These are phyloP conservation scores for Darwinula stevensoni DNA, from an alignment of 2,888 invertebrate species.

Conservation along the genomic window DNA sequence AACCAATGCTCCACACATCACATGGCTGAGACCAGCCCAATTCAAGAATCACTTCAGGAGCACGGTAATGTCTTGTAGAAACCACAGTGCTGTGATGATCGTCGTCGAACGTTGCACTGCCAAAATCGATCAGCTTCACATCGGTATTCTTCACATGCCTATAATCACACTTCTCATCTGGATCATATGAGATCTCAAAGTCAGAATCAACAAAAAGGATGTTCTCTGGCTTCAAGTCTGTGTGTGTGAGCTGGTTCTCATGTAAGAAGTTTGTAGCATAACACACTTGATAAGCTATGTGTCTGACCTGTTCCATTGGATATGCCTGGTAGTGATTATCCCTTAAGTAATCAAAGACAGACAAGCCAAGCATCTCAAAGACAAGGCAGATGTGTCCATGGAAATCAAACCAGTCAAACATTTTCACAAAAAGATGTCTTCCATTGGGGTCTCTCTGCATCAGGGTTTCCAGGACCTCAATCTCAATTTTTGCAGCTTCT, in stretches of 20 bases:
- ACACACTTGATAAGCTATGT: constrained; percentile 22
- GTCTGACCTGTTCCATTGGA: constrained; percentile 23
- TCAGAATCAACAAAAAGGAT: constrained; percentile 22
- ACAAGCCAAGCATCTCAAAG: constrained; percentile 19
- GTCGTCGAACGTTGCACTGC: constrained; percentile 22
- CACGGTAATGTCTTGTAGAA: constrained; percentile 25
- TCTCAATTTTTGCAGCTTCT: constrained; percentile 25
- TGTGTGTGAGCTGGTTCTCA: constrained; percentile 23
- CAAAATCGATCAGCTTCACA: constrained; percentile 22
- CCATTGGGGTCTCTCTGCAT: constrained; percentile 20
- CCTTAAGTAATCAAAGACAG: constrained; percentile 22
- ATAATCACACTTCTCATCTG: constrained; percentile 13
- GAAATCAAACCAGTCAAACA: constrained; percentile 19
- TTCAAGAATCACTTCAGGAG: constrained; percentile 26
- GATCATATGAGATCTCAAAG: constrained; percentile 15
- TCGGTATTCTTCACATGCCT: constrained; percentile 18
- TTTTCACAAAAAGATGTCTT: constrained; percentile 17
- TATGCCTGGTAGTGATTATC: constrained; percentile 24
- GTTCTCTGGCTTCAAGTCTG: constrained; percentile 26
- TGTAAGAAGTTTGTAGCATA: constrained; percentile 25
- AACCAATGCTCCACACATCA: constrained; percentile 26
- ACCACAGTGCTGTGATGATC: constrained; percentile 27
- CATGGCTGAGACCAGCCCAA: constrained; percentile 26
- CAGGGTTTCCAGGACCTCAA: constrained; percentile 23
- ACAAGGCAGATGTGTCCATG: constrained; percentile 19